These are phyloP conservation scores for Australoheros scitulus DNA, from an alignment of 2,113 vertebrate genomes.

Conservation along the genomic window DNA sequence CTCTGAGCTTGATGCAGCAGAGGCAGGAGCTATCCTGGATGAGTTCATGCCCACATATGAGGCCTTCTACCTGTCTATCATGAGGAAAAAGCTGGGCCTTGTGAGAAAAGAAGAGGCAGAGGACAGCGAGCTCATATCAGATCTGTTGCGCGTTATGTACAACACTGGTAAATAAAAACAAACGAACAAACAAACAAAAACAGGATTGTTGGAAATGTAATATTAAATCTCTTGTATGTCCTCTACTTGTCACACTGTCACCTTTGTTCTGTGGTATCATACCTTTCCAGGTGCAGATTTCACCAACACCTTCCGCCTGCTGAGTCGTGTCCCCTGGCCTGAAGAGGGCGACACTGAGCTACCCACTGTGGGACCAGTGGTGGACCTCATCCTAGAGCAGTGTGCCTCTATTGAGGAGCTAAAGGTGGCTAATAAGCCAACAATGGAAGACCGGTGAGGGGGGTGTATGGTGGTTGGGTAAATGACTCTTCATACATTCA, in stretches of 20 bases:
- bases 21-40: constrained; percentile 79
- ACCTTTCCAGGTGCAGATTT: constrained; percentile 85
- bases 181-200: too few species aligned
- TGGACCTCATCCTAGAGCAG: constrained; percentile 79
- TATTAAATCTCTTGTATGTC: not conserved
- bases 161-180: constrained; percentile 79
- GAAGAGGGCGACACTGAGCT: constrained; percentile 34
- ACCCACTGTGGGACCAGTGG: constrained; percentile 62
- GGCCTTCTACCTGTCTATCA: constrained; percentile 83
- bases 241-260: not conserved
- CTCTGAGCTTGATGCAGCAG: constrained; percentile 84
- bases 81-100: constrained; percentile 91
- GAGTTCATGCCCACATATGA: constrained; percentile 85
- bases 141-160: constrained; percentile 88
- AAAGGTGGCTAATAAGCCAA: constrained; percentile 83
- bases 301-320: constrained; percentile 86
- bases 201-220: not conserved
- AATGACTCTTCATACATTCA: not conserved
- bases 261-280: not conserved
- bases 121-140: constrained; percentile 82
- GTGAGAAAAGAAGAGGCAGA: constrained; percentile 79
- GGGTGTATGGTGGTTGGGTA: constrained; percentile 47
- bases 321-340: constrained; percentile 79
- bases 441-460: constrained; percentile 87
- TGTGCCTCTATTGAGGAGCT: constrained; percentile 88